These are phyloP conservation scores for Streptopelia turtur DNA, from an alignment of 2,797 vertebrate species.

Conservation along the genomic window DNA sequence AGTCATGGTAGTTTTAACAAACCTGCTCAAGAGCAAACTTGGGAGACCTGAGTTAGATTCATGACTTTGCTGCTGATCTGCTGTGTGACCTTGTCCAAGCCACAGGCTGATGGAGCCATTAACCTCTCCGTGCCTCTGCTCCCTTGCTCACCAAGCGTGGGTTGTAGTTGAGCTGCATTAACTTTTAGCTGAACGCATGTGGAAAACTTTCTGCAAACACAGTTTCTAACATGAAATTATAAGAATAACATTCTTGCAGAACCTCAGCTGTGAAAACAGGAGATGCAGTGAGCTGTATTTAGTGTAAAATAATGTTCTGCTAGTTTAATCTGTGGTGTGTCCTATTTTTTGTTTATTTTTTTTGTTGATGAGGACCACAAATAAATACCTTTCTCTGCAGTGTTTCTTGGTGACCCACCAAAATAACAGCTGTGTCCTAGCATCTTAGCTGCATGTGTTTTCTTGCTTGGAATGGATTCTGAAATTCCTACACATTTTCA, in stretches of 20 bases:
- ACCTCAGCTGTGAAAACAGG: neutral
- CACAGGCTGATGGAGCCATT: slow-evolving; percentile 15
- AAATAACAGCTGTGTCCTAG: neutral
- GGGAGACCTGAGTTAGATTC: neutral
- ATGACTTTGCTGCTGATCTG: neutral
- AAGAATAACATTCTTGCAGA: neutral
- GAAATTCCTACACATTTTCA: neutral
- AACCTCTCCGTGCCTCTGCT: neutral
- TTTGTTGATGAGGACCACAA: neutral
- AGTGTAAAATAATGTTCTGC: neutral
- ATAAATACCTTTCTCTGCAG: neutral
- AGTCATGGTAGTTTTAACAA: neutral
- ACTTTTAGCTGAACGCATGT: neutral
- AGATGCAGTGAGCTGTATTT: neutral
- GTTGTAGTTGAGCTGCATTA: neutral
- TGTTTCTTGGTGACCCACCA: neutral
- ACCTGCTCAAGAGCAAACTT: neutral
- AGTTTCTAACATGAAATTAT: neutral
- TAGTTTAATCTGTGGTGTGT: neutral
- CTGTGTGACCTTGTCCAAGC: neutral
- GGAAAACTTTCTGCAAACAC: neutral
- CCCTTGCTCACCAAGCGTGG: neutral
- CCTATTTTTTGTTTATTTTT: neutral
- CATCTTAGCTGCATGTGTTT: neutral
- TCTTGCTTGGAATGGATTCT: neutral